Evolutionary conservation across 2,113 vertebrate genomes (phyloP).

Genomic region (Loxodonta africana): DNA sequence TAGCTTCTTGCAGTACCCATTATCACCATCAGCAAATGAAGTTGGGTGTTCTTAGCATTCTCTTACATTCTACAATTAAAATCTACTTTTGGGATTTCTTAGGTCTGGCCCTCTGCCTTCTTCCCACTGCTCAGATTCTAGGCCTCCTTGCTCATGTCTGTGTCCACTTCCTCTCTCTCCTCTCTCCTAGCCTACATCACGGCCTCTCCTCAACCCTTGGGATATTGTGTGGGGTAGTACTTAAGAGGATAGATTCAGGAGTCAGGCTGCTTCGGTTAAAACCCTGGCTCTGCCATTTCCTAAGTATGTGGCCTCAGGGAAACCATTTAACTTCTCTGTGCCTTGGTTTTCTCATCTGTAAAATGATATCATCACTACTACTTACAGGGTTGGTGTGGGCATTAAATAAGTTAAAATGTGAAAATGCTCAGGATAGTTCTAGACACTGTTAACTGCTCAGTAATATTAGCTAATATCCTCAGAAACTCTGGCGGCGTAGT

Average conservation of each 20-base stretch:
- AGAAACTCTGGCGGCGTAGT: too few species aligned
- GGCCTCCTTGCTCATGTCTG: accelerated
- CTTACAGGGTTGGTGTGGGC: neutral
- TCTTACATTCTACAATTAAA: neutral
- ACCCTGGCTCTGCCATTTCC: neutral
- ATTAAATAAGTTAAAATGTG: neutral
- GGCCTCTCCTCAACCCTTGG: neutral
- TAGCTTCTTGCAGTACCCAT: accelerated
- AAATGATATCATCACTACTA: too few species aligned
- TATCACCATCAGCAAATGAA: accelerated
- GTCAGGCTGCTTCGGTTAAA: accelerated
- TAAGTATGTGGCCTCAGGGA: neutral
- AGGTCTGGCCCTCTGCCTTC: neutral
- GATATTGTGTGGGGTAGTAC: accelerated
- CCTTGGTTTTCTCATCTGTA: neutral
- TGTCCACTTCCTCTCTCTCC: neutral
- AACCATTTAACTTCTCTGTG: accelerated
- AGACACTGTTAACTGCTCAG: neutral
- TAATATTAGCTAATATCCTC: too few species aligned
- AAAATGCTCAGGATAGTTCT: neutral
- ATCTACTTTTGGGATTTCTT: accelerated
- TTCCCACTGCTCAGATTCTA: neutral
- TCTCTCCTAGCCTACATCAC: neutral
- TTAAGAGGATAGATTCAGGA: accelerated
- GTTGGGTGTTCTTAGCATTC: accelerated